Evolutionary conservation across 1,140 invertebrate genomes (phyloP), one percentile per base, ranked within the genome.

Genomic region (Cydia amplana): DNA sequence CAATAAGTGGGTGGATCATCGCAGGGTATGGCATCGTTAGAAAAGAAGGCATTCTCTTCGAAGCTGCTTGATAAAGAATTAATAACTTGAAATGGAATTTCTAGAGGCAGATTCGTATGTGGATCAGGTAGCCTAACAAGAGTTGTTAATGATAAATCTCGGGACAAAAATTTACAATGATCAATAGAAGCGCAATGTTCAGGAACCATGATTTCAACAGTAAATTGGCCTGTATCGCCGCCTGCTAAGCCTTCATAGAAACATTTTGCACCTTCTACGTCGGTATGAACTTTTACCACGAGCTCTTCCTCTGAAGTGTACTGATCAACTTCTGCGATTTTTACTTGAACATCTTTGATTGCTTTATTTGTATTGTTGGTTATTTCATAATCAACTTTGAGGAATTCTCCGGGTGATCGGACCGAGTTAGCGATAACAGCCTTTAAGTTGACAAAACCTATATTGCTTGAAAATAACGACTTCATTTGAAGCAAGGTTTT

Each of bases 61-160:
- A 65, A 65, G 25, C 25, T 65, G 63, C 63, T 65, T 16, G 63
- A 65, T 28, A 65, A 28, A 25, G 12, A 32, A 36, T 75, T 9
- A 32, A 73, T 73, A 12, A 77, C 63, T 72, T 77, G 73, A 10
- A 77, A 51, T 7, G 76, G 76, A 0, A 77, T 77, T 25, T 74
- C 64, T 14, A 77, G 43, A 10, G 16, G 10, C 16, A 72, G 2
- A 28, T 77, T 60, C 20, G 18, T 60, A 72, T 77, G 72, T 3
- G 76, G 76, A 25, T 43, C 36, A 4, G 76, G 76, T 9, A 77
- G 16, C 18, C 14, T 23, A 1, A 72, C 76, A 40, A 32, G 74
- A 18, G 70, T 72, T 16, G 32, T 40, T 25, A 77, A 12, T 1
- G 16, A 51, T 23, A 74, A 77, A 51, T 74, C 49, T 9, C 76